Conservation (phyloP, 2,113 vertebrate species). For the Xenopus borealis region DNA sequence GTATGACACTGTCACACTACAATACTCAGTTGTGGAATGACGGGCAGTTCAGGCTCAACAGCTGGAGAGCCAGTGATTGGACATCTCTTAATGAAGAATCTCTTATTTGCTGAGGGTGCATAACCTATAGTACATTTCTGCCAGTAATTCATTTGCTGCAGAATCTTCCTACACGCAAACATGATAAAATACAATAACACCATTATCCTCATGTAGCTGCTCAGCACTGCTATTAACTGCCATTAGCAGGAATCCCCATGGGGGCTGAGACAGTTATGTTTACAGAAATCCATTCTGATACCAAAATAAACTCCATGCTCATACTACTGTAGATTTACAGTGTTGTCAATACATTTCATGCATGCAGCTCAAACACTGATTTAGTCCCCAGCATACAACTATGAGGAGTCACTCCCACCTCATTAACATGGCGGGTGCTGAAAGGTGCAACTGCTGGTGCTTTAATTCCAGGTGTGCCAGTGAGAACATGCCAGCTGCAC, state of each 20-base stretch:
- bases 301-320: neutral
- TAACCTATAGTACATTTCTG: no score
- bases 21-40: no score
- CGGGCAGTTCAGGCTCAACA: no score
- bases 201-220: no score
- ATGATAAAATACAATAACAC: no score
- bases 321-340: neutral
- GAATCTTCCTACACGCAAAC: no score
- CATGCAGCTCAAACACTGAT: neutral
- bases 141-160: no score
- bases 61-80: no score
- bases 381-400: neutral
- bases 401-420: constrained; percentile 23
- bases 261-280: neutral
- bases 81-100: no score
- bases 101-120: no score
- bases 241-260: constrained; percentile 9
- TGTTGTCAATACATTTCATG: neutral
- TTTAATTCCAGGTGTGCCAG: neutral
- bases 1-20: no score
- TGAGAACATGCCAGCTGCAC: neutral
- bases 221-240: neutral
- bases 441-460: neutral
- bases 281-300: neutral
- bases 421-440: neutral